Base-by-base conservation (phyloP, 2,888 invertebrate species). In the Prenolepis imparis region DNA sequence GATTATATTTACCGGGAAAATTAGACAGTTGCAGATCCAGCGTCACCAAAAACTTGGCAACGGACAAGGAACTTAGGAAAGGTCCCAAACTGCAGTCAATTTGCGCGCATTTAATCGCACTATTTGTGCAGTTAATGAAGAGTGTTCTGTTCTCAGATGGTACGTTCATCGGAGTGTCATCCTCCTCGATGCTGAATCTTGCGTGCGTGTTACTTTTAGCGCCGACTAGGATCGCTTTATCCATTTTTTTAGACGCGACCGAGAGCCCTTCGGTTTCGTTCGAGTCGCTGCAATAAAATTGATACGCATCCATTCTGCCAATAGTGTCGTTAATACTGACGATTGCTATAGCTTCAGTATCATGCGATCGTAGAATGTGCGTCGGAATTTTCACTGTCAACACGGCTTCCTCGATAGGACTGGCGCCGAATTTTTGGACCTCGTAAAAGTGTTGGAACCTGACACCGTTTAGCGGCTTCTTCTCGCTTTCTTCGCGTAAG, bases 381-480 rank as follows among this genome's bases (percentile, higher is more conserved):
- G 84, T 91, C 32, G 95, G 95, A 39, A 95, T 89, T 44, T 88
- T 86, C 18, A 95, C 87, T 41, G 87, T 89, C 1, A 95, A 83
- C 36, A 83, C 48, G 3, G 94, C 93, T 83, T 93, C 92, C 18
- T 94, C 92, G 6, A 95, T 92, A 9, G 95, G 93, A 90, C 95
- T 95, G 0, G 85, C 88, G 24, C 95, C 95, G 74, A 94, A 93
- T 89, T 95, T 95, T 66, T 90, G 91, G 12, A 93, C 86, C 74
- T 92, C 91, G 75, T 93, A 94, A 44, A 92, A 80, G 52, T 94
- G 94, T 64, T 91, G 89, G 67, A 93, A 94, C 61, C 92, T 92
- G 75, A 93, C 91, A 6, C 74, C 91, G 68, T 93, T 93, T n/a
- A 89, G 82, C 81, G 92, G 90, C 61, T 89, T 88, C n/a, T 92